These are phyloP conservation scores for Aplodontia rufa DNA, from an alignment of 2,113 vertebrate species.

Conservation along the genomic window DNA sequence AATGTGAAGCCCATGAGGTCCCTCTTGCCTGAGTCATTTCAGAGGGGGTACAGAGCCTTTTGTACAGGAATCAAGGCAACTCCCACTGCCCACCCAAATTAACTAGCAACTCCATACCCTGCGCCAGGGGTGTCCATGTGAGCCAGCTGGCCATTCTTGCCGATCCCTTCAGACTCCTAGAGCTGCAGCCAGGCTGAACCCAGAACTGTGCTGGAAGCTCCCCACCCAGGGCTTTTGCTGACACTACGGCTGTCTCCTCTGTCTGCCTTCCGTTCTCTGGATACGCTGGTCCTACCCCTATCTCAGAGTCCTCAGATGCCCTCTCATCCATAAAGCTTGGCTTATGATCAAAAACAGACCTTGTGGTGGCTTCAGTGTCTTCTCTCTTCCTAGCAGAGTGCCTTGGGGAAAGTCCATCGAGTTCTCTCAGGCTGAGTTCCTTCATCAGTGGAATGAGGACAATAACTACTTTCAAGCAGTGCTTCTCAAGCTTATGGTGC, in stretches of 20 bases:
- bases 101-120: background rate
- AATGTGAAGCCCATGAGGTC: background rate
- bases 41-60: background rate
- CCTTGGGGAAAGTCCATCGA: background rate
- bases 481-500: background rate
- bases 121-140: background rate
- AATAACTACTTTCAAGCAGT: background rate
- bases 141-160: background rate
- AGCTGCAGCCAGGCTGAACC: background rate
- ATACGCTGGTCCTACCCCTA: background rate
- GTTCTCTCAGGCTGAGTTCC: background rate
- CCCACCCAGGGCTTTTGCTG: background rate
- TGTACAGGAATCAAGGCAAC: background rate
- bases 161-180: background rate
- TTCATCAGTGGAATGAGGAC: constrained; percentile 1
- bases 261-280: background rate
- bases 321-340: background rate
- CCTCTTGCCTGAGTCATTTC: background rate
- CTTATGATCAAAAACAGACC: background rate
- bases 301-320: background rate
- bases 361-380: background rate
- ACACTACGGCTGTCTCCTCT: background rate
- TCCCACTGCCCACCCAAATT: background rate
- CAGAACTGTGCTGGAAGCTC: background rate
- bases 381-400: background rate